These are phyloP conservation scores for Hyles vespertilio DNA, from an alignment of 1,140 invertebrate species.

Conservation along the genomic window DNA sequence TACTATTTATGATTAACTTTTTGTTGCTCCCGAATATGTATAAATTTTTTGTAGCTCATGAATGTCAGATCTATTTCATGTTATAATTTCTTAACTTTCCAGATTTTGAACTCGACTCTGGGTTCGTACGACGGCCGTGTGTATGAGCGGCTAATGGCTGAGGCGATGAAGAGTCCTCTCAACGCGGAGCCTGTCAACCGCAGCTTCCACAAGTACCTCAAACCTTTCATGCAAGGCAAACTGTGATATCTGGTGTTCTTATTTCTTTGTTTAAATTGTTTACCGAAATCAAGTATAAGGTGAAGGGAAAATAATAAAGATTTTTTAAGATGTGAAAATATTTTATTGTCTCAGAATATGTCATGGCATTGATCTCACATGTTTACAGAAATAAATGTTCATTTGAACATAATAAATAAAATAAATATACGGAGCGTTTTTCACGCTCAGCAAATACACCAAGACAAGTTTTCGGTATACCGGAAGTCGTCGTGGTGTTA, in stretches of 20 bases:
- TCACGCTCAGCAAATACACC: slow-evolving; percentile 46
- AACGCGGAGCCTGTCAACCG: slow-evolving; percentile 88
- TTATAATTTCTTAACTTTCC: slow-evolving; percentile 4
- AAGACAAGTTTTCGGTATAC: slow-evolving; percentile 51
- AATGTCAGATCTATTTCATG: not conserved
- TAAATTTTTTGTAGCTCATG: no score
- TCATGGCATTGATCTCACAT: slow-evolving; percentile 3
- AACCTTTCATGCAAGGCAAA: slow-evolving; percentile 84
- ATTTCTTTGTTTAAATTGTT: no score
- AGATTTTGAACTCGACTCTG: slow-evolving; percentile 84
- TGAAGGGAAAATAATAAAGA: no score
- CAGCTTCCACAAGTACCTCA: slow-evolving; percentile 85
- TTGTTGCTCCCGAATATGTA: no score
- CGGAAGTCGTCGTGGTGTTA: slow-evolving; percentile 58
- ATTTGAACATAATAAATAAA: slow-evolving; percentile 15
- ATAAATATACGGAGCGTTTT: slow-evolving; percentile 40
- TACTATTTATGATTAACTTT: no score
- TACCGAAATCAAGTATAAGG: no score
- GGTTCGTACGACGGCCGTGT: slow-evolving; percentile 94
- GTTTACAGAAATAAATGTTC: not conserved
- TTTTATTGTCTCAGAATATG: no score
- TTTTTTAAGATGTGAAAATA: no score
- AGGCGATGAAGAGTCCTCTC: slow-evolving; percentile 90
- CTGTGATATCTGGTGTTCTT: no score
- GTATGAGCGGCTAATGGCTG: slow-evolving; percentile 90